A percentile compares a stretch with the other conserved stretches of the same genome.
phyloP scores from a whole-genome alignment of 2,113 vertebrate genomes.

The Sapayoa aenigma region DNA sequence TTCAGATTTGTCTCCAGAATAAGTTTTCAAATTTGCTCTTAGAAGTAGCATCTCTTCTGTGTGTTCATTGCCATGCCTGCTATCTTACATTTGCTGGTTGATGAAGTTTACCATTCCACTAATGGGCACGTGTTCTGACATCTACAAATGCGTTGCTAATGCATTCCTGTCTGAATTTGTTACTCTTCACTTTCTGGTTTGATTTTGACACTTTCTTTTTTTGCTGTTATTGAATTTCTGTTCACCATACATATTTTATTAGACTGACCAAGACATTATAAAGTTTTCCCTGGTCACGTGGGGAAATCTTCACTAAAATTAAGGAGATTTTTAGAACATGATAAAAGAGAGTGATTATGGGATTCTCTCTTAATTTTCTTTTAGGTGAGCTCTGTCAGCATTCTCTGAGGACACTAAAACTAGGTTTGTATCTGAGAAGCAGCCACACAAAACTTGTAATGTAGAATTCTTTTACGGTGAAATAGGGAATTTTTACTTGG shows the following conservation, averaged over 20 bases:
- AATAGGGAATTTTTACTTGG: not conserved
- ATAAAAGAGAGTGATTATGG: not conserved
- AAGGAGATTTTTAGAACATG: rapidly evolving
- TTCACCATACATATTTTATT: not conserved
- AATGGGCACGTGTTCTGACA: not conserved
- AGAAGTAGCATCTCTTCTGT: not conserved
- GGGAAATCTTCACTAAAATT: not conserved
- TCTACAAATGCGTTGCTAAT: not conserved
- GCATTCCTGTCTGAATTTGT: not conserved
- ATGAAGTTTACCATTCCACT: not conserved
- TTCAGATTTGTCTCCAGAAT: not conserved
- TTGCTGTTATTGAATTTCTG: not conserved
- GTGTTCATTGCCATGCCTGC: not conserved
- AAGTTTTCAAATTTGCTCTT: not conserved
- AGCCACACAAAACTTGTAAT: not conserved
- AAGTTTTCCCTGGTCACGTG: not conserved
- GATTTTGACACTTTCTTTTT: not conserved
- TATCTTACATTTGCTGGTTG: not conserved
- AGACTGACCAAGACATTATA: not conserved
- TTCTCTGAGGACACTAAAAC: not conserved
- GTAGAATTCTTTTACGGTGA: not conserved
- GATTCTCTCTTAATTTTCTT: not conserved
- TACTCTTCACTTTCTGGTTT: not conserved
- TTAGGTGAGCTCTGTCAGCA: not conserved
- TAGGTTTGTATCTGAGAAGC: not conserved